Base-by-base conservation (phyloP, 2,113 vertebrate species). In the Salvelinus fontinalis region DNA sequence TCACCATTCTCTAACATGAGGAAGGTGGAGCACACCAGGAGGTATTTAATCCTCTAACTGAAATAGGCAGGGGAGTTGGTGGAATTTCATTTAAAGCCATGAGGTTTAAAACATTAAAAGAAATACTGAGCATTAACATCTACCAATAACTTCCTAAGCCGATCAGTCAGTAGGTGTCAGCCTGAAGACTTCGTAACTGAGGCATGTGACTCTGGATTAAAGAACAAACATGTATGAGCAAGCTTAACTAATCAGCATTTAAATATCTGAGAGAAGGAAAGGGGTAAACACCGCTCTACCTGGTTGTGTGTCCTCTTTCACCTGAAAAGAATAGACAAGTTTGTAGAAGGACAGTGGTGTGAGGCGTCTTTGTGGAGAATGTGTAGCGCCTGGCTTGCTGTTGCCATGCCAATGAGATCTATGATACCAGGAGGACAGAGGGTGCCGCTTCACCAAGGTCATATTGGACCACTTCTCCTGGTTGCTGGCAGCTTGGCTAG, bases 261-360 rank as follows among this genome's bases (percentile, higher is more conserved):
- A n/a, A 57, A 70, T 77, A 31, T 4, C 51, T 29, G 13, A 20
- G 16, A 4, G 27, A 64, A 70, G 27, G 65, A 67, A 18, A 51
- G 57, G 68, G 27, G 57, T 60, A 22, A 73, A 20, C 69, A 76
- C 22, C 60, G 68, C 18, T 22, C 39, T 67, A 93, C 93, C 93
- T 91, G 93, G 93, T 70, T 78, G 54, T 70, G 91, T 91, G 87
- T 94, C 91, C 87, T 93, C 93, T 75, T 76, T 89, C 57, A 93
- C 87, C 76, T 91, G 80, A 87, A 94, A 94, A 34, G 91, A 92
- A 87, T 91, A 91, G 57, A 91, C 85, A 60, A 79, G 81, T 81
- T 76, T 90, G 71, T 86, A 84, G 80, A 89, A 91, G 77, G 82
- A 85, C 81, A 86, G 80, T 82, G 86, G 13, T 78, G 76, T 76